These are phyloP conservation scores for Liparis tanakae DNA, from an alignment of 2,797 vertebrate genomes.

Conservation along the genomic window DNA sequence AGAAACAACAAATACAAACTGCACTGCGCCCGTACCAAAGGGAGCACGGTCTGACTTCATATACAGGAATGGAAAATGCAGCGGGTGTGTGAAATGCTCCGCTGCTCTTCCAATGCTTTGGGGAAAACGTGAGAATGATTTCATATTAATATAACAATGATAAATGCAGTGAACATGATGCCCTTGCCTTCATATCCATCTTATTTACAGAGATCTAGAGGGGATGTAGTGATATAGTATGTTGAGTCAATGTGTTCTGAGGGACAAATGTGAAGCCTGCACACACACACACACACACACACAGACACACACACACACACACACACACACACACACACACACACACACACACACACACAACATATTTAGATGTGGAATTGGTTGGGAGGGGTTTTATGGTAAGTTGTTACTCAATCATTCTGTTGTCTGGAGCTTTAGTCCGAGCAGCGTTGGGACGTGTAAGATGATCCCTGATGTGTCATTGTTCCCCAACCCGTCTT, in stretches of 20 bases:
- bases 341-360: slow-evolving; percentile 17
- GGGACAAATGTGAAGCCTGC: slow-evolving; percentile 52
- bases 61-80: slow-evolving; percentile 61
- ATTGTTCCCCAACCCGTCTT: slow-evolving; percentile 72
- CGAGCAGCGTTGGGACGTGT: slow-evolving; percentile 66
- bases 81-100: slow-evolving; percentile 50
- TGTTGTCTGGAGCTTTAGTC: slow-evolving; percentile 68
- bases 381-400: slow-evolving; percentile 79
- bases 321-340: no score
- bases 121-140: slow-evolving; percentile 67
- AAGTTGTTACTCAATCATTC: slow-evolving; percentile 80
- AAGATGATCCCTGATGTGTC: slow-evolving; percentile 80
- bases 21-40: slow-evolving; percentile 6
- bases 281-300: slow-evolving; percentile 9
- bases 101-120: slow-evolving; percentile 47
- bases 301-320: no score
- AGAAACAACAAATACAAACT: slow-evolving; percentile 19
- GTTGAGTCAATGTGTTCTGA: slow-evolving; percentile 56
- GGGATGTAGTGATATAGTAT: slow-evolving; percentile 57
- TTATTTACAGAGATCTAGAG: slow-evolving; percentile 68
- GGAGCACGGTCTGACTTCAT: slow-evolving; percentile 44
- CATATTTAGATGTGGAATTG: slow-evolving; percentile 60
- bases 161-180: slow-evolving; percentile 66
- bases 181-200: slow-evolving; percentile 66
- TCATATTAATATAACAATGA: slow-evolving; percentile 72